These are phyloP conservation scores for Epinephelus cyanopodus DNA, from an alignment of 2,113 vertebrate genomes.

Conservation along the genomic window DNA sequence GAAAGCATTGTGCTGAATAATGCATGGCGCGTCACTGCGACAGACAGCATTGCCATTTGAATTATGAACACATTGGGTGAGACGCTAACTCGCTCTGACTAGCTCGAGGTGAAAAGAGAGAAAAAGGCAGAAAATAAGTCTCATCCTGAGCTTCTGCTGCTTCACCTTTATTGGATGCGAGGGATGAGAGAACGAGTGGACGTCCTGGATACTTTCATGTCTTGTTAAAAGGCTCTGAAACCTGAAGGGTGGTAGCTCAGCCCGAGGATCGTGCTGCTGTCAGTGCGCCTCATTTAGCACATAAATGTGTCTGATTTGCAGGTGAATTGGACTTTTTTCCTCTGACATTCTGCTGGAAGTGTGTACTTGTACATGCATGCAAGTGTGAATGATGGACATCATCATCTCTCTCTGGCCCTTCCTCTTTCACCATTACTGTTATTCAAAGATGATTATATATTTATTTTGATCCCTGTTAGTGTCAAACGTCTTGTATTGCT, in stretches of 20 bases:
- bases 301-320: slow-evolving; percentile 54
- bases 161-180: slow-evolving; percentile 78
- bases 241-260: slow-evolving; percentile 20
- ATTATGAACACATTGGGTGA: slow-evolving; percentile 83
- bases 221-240: slow-evolving; percentile 71
- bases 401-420: not conserved
- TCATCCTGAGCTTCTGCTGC: slow-evolving; percentile 59
- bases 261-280: slow-evolving; percentile 44
- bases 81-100: slow-evolving; percentile 77
- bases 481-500: not conserved
- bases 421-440: not conserved
- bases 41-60: slow-evolving; percentile 82
- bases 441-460: slow-evolving; percentile 21
- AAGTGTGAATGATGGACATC: slow-evolving; percentile 20
- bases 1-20: slow-evolving; percentile 82
- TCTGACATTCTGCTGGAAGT: slow-evolving; percentile 10
- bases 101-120: slow-evolving; percentile 66
- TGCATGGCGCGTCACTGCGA: slow-evolving; percentile 75
- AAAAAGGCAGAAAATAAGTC: slow-evolving; percentile 56
- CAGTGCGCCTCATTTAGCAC: slow-evolving; percentile 53
- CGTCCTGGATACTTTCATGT: slow-evolving; percentile 70
- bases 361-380: slow-evolving; percentile 13
- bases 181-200: slow-evolving; percentile 54
- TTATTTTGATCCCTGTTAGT: not conserved
- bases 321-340: slow-evolving; percentile 41